phyloP scores from a whole-genome alignment of 37 sponge, comb jelly and placozoan species.

The Bolinopsis microptera region DNA sequence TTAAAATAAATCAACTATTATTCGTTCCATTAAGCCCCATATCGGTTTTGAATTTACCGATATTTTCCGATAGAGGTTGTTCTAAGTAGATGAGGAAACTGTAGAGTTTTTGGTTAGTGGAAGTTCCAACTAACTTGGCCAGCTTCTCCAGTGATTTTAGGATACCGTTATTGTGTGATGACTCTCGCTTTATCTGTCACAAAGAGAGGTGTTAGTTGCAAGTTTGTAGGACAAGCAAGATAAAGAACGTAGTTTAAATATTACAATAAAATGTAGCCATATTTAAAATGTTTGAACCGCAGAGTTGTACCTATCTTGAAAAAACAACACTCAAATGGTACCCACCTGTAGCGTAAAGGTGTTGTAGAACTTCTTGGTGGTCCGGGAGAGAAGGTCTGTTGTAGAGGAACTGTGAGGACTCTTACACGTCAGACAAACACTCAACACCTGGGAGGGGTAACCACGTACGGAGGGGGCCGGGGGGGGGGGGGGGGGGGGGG shows the following conservation, averaged over 20 bases:
- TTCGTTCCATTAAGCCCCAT: too few species aligned
- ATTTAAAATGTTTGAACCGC: too few species aligned
- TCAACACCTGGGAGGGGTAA: not conserved
- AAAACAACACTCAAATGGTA: too few species aligned
- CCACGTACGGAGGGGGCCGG: too few species aligned
- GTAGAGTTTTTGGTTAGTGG: slow-evolving; percentile 1
- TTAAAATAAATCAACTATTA: too few species aligned
- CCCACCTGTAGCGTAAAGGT: not conserved
- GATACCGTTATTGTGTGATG: not conserved
- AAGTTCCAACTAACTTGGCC: not conserved
- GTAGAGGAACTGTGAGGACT: not conserved
- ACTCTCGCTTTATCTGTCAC: slow-evolving; percentile 28
- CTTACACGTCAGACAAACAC: not conserved
- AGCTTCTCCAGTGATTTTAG: slow-evolving; percentile 10
- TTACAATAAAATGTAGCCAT: too few species aligned
- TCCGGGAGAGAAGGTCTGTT: not conserved
- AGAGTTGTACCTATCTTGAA: too few species aligned
- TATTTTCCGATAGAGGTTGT: not conserved
- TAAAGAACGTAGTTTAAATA: too few species aligned
- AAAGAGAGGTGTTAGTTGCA: too few species aligned
- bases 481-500: too few species aligned
- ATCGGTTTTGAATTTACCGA: not conserved
- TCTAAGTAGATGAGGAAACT: slow-evolving; percentile 44
- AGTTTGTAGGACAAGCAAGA: too few species aligned
- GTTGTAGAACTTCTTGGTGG: slow-evolving; percentile 34